Conservation (phyloP, 2,113 vertebrate genomes). For the Entosphenus tridentatus region DNA sequence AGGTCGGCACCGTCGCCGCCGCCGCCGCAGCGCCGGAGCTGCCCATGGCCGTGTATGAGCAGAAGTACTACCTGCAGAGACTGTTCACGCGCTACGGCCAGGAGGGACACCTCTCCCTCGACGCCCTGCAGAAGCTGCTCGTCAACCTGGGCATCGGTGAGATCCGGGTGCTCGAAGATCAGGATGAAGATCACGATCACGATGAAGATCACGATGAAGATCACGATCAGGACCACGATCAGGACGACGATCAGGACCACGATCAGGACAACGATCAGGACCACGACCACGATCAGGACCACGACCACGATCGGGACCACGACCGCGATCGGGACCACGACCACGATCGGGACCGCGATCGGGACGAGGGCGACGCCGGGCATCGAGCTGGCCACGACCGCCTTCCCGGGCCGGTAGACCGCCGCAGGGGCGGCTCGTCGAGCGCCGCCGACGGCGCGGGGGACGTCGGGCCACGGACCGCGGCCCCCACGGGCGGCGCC, state of each 20-base stretch:
- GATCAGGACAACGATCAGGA: neutral
- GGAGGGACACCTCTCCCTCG: slow-evolving; percentile 55
- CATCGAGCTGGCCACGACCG: neutral
- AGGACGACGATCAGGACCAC: neutral
- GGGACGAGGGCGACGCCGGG: neutral
- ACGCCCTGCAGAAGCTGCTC: slow-evolving; percentile 49
- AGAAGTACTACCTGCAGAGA: slow-evolving; percentile 44
- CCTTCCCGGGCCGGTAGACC: neutral
- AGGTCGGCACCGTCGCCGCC: no score
- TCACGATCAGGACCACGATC: neutral
- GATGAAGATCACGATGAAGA: neutral
- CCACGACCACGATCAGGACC: neutral
- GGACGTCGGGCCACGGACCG: no score
- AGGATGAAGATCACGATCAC: slow-evolving; percentile 22
- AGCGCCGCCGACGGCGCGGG: no score
- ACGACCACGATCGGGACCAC: neutral
- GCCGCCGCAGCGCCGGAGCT: no score
- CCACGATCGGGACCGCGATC: neutral
- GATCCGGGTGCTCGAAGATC: slow-evolving; percentile 29
- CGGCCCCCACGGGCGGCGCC: no score
- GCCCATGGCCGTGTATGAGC: slow-evolving; percentile 26
- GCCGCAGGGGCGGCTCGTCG: no score
- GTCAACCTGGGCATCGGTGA: slow-evolving; percentile 47
- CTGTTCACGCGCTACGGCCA: slow-evolving; percentile 67
- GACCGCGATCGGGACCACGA: neutral